Evolutionary conservation across 2,888 invertebrate genomes (phyloP), one percentile per base, ranked within the genome.

Genomic region (Agonopterix alstromeriana): DNA sequence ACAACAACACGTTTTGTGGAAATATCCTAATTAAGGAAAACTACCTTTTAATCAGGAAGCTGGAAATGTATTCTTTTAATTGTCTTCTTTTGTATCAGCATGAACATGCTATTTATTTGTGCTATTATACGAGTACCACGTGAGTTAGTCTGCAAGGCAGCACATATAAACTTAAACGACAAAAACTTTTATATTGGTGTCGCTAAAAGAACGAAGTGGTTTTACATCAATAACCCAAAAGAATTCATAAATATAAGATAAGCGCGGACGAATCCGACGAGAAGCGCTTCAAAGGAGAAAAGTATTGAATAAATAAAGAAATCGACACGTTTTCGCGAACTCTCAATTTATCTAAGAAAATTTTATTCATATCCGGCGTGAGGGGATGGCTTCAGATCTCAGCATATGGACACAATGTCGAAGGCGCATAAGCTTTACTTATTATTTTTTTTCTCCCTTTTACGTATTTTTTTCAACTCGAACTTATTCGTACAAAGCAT

Each of bases 251-350:
- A 82, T 77, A 76, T 73, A 69, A 72, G 74, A 81, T 81, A 81
- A 80, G 70, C 71, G 69, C 68, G 67, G 73, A 73, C 66, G 73
- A 77, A 75, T 77, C 71, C 74, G 67, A 71, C 63, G 65, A 69
- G 71, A 73, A 78, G 69, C 73, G 70, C 70, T 79, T 81, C 77
- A 82, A 78, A 82, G 73, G 73, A 76, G 73, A 76, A 71, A 80
- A 79, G 80, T 78, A 80, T 82, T 83, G 81, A 83, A 85, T 83
- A 83, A 83, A 82, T 84, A 84, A 83, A 80, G 82, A 82, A 81
- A 85, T 84, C 77, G 83, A 83, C 84, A 84, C 82, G 82, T 82
- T 82, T 81, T 79, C 74, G 77, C 77, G 75, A 81, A 82, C 77
- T 82, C 82, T 73, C 82, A 82, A 83, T 83, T 84, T 82, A 77